Evolutionary conservation across 2,797 vertebrate genomes (phyloP).

Genomic region (Hippopotamyrus pictus): DNA sequence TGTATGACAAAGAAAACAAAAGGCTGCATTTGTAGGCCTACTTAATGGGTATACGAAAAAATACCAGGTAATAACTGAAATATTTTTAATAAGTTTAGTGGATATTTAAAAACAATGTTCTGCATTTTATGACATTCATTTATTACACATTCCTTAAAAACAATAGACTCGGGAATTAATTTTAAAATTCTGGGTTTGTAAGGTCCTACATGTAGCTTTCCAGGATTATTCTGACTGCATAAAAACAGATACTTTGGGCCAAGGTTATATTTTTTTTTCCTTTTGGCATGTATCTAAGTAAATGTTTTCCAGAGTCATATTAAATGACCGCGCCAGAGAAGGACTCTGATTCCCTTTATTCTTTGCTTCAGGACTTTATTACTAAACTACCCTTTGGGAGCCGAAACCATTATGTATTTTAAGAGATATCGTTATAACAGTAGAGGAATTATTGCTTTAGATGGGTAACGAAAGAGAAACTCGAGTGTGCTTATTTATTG

Average conservation of each 20-base stretch:
- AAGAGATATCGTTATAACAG: neutral
- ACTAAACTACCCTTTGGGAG: neutral
- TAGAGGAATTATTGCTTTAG: neutral
- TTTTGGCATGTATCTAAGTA: neutral
- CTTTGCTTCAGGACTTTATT: neutral
- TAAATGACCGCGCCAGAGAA: neutral
- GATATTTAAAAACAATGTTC: neutral
- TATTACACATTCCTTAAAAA: neutral
- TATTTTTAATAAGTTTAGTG: neutral
- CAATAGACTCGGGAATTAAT: neutral
- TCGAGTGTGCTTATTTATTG: neutral
- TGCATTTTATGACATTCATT: neutral
- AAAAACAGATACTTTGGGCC: neutral
- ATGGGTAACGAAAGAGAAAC: neutral
- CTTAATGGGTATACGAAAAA: neutral
- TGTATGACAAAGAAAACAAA: neutral
- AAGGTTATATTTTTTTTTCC: neutral
- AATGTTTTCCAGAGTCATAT: slow-evolving; percentile 2
- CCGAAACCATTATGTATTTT: neutral
- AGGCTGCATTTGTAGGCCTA: neutral
- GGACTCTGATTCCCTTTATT: neutral
- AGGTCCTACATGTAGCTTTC: neutral
- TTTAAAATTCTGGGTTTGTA: slow-evolving; percentile 9
- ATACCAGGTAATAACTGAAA: neutral
- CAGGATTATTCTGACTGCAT: neutral